phyloP scores from a whole-genome alignment of 2,888 invertebrate species.

The Rugalucina vietnamica region DNA sequence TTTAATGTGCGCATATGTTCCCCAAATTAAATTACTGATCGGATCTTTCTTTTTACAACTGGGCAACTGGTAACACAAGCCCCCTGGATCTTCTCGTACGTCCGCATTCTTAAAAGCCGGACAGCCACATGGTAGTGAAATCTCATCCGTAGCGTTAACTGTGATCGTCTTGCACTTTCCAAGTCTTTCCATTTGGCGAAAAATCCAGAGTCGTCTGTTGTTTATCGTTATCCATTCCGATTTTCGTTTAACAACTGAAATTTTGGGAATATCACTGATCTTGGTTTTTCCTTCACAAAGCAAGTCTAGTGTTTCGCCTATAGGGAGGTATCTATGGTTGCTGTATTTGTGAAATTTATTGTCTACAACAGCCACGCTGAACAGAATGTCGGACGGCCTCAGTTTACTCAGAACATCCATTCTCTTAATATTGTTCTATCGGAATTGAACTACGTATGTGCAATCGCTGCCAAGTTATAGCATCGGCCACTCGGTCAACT shows the following conservation, averaged over 20 bases:
- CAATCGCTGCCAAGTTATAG: too few species aligned
- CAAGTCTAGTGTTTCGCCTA: background rate
- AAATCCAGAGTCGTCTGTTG: conserved; percentile 42
- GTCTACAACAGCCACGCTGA: background rate
- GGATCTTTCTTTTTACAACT: background rate
- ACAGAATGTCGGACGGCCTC: background rate
- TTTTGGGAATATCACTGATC: background rate
- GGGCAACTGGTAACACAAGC: background rate
- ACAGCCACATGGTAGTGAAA: background rate
- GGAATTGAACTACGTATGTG: too few species aligned
- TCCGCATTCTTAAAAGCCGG: background rate
- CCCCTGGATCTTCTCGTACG: background rate
- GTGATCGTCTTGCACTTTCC: background rate
- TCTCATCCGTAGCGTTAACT: background rate
- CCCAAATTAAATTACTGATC: background rate
- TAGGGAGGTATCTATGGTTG: background rate
- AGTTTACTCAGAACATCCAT: too few species aligned
- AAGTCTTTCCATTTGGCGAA: conserved; percentile 19
- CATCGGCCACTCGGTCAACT: too few species aligned
- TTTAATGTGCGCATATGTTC: background rate
- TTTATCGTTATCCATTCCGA: background rate
- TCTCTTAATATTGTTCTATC: too few species aligned
- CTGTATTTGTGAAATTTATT: background rate
- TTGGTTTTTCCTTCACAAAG: background rate
- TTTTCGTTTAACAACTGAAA: background rate